These are phyloP conservation scores for Phainopepla nitens DNA, from an alignment of 2,113 vertebrate genomes.

Conservation along the genomic window DNA sequence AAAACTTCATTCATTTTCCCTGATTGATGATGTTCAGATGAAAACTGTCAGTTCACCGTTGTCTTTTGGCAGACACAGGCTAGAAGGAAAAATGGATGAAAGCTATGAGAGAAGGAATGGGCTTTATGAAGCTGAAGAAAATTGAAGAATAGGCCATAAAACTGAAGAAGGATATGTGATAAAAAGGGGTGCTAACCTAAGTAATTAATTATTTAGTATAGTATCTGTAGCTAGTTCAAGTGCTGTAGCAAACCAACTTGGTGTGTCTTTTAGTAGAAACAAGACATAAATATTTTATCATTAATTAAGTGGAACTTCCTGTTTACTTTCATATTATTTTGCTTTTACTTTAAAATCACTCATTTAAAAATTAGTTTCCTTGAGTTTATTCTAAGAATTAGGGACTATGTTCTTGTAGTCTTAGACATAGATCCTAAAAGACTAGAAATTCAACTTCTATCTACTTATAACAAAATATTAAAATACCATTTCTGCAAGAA, in stretches of 20 bases:
- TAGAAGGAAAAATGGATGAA: background rate
- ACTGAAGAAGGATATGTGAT: background rate
- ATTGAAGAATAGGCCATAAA: background rate
- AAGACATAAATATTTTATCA: background rate
- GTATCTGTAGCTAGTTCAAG: background rate
- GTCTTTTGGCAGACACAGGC: background rate
- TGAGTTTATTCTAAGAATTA: background rate
- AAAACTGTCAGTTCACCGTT: background rate
- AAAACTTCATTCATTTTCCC: background rate
- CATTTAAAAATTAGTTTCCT: background rate
- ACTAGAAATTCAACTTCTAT: constrained; percentile 28
- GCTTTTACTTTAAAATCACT: background rate
- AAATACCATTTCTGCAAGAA: constrained; percentile 25
- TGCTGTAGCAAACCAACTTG: background rate
- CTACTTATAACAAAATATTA: constrained; percentile 5
- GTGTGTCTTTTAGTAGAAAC: background rate
- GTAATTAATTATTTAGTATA: background rate
- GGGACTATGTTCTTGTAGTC: background rate
- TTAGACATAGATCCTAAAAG: background rate
- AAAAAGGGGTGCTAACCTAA: background rate
- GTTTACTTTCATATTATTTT: background rate
- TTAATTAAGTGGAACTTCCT: background rate
- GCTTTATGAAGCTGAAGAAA: background rate
- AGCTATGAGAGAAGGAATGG: background rate
- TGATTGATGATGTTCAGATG: background rate